A percentile compares a stretch with the other conserved stretches of the same genome.
Conservation (phyloP, 2,113 vertebrate genomes). For the Microtus richardsoni region DNA sequence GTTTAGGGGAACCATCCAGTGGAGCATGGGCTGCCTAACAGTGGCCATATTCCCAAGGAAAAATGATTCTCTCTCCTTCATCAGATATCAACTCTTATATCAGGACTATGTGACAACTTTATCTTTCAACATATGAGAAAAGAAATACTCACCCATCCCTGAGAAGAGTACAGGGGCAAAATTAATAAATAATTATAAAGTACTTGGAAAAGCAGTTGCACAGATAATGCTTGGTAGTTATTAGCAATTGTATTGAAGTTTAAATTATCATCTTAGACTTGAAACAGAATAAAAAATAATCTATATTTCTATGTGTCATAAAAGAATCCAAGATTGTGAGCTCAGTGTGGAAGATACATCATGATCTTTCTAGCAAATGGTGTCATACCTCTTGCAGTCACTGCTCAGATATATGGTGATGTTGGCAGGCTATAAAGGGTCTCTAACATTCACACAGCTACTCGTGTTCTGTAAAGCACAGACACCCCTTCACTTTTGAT, state of each 20-base stretch:
- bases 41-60: not conserved
- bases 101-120: not conserved
- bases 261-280: not conserved
- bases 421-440: fast-evolving
- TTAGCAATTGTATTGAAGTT: not conserved
- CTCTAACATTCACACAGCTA: not conserved
- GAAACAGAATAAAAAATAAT: not conserved
- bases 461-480: not conserved
- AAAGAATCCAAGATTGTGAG: not conserved
- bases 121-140: not conserved
- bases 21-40: not conserved
- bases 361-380: not conserved
- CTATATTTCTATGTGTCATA: not conserved
- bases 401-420: not conserved
- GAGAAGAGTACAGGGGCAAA: not conserved
- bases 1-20: not conserved
- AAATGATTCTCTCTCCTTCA: not conserved
- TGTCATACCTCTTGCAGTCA: not conserved
- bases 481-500: not conserved
- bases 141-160: not conserved
- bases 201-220: not conserved
- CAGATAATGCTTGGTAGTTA: not conserved
- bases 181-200: not conserved
- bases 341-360: not conserved
- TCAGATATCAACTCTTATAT: not conserved